Evolutionary conservation across 1,140 invertebrate species (phyloP), one percentile per base, ranked within the genome.

Genomic region (Phymastichus coffea): DNA sequence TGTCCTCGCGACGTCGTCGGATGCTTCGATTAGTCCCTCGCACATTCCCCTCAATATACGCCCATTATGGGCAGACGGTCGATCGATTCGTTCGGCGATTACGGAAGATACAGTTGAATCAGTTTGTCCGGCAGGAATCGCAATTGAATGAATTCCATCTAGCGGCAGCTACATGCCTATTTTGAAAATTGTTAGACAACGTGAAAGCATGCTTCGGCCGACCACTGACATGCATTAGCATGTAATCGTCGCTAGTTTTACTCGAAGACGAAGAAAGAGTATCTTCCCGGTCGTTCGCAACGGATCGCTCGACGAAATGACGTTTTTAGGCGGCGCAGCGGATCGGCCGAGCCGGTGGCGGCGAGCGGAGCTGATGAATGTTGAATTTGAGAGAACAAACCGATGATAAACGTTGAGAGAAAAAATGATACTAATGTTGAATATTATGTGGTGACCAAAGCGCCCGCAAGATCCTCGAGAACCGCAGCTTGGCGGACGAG

Each of bases 401-500:
- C n/a, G n/a, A n/a, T n/a, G n/a, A n/a, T n/a, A n/a, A n/a, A n/a
- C n/a, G n/a, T n/a, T n/a, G n/a, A n/a, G n/a, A n/a, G n/a, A n/a
- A n/a, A n/a, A n/a, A n/a, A n/a, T n/a, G n/a, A n/a, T n/a, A n/a
- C n/a, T n/a, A n/a, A n/a, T n/a, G n/a, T 3, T 10, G 37, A 14
- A 40, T 57, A 28, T 38, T 28, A 40, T n/a, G 15, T 14, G 37
- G 37, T 4, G 4, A 6, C 37, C 72, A 72, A 84, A 99, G 97
- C 86, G 94, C 93, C 83, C 94, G 98, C 83, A 99, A 99, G 88
- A 91, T 98, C 81, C 92, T 99, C 85, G 98, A 99, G 87, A 98
- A 98, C 88, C 93, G 97, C 84, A 96, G 93, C 81, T 88, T 99
- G 86, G 92, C 94, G 74, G 97, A 99, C 90, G 98, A 99, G 82